phyloP scores from a whole-genome alignment of 2,888 invertebrate genomes.

The Villa cingulata region DNA sequence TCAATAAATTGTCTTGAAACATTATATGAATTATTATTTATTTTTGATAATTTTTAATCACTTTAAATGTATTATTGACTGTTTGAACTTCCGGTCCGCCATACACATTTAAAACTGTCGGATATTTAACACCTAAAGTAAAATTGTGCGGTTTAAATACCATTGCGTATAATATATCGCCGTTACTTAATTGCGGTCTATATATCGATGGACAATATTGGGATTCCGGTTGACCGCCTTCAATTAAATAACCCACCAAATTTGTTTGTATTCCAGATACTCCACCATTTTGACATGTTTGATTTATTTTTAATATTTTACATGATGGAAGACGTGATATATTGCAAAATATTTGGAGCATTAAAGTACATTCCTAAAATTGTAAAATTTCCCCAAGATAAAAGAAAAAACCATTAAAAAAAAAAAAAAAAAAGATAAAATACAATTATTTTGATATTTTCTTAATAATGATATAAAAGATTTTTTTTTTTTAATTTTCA shows the following conservation, averaged over 20 bases:
- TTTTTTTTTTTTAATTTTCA: not conserved
- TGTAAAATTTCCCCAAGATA: constrained; percentile 4
- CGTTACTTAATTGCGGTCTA: constrained; percentile 52
- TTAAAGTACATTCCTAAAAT: constrained; percentile 57
- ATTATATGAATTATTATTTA: too few relatives aligned
- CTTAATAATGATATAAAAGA: too few relatives aligned
- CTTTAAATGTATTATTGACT: constrained; percentile 90
- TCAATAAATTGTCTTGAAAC: not conserved
- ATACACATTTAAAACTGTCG: constrained; percentile 92
- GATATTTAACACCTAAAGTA: constrained; percentile 49
- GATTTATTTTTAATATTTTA: constrained; percentile 56
- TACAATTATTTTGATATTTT: not conserved
- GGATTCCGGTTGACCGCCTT: constrained; percentile 45
- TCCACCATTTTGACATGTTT: constrained; percentile 46
- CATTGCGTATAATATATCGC: constrained; percentile 69
- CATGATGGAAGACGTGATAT: constrained; percentile 68
- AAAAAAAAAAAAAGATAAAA: not conserved
- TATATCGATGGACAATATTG: constrained; percentile 60
- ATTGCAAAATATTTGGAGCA: constrained; percentile 73
- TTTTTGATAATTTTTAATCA: constrained; percentile 27
- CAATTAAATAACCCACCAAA: constrained; percentile 56
- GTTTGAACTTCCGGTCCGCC: constrained; percentile 98
- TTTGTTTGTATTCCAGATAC: constrained; percentile 54
- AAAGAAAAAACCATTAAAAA: not conserved
- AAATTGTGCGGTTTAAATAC: constrained; percentile 74